Evolutionary conservation across 2,888 invertebrate species (phyloP), one percentile per base, ranked within the genome.

Genomic region (Amphipyra tragopoginis): DNA sequence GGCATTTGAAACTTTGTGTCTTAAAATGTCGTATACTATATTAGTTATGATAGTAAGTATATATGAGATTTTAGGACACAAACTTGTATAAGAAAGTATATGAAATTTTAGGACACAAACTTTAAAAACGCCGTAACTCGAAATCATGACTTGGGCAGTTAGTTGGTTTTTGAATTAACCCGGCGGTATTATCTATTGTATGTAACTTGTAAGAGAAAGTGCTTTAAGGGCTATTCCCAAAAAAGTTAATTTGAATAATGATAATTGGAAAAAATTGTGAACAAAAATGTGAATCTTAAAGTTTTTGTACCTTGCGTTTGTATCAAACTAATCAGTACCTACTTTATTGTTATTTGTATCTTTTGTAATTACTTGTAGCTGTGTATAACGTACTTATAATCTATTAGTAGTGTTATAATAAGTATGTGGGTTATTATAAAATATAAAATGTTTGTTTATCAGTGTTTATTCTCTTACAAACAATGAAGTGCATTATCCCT

Each of bases 311-410:
- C 11, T 14, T 42, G 47, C 39, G 59, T 67, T 71, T 67, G 67
- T 67, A 57, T 67, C 58, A 68, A 68, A 57, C 57, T 48, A 72
- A 65, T 65, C 9, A 33, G 40, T 49, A 64, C 29, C 11, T 36
- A 63, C 13, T 47, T 39, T 53, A 13, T 34, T 50, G 34, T 29
- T 40, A 15, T 21, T 40, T 49, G 4, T 42, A 39, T 40, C 3
- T 48, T 53, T 13, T 43, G 6, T 10, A 36, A 13, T 2, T 29
- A 29, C 29, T 29, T 29, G 21, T 21, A 29, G 2, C 15, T 45
- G 33, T 36, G 0, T 66, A 6, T 39, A n/a, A 21, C 29, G n/a
- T n/a, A n/a, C n/a, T n/a, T n/a, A n/a, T n/a, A n/a, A n/a, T n/a
- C n/a, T n/a, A n/a, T n/a, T n/a, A n/a, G n/a, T n/a, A n/a, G n/a